Evolutionary conservation across 2,113 vertebrate genomes (phyloP), one percentile per base, ranked within the genome.

Genomic region (Axis porcinus): DNA sequence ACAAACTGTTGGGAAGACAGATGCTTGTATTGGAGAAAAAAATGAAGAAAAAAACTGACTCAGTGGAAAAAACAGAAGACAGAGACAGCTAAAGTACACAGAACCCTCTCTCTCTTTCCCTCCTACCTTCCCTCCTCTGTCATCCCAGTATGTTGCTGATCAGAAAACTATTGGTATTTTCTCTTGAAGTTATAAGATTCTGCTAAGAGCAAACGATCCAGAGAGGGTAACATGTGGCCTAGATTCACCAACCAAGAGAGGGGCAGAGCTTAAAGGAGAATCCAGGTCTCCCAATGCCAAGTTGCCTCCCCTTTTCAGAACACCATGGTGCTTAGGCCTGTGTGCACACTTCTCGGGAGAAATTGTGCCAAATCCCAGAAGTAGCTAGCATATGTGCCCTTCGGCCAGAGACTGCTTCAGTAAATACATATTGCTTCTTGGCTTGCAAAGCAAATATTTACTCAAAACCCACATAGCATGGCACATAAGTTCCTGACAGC

Each of bases 371-470:
- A n/a, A 45, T 79, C 83, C 57, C 96, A 89, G 76, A 86, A 89
- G 94, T 3, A 86, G 70, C 70, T 40, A 43, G 93, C 86, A 15
- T 33, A n/a, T 87, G 85, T 47, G 58, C 82, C 89, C 45, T 76
- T 96, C 16, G 36, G 95, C 45, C 7, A 2, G 89, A 96, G 91
- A 70, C 36, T 21, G 95, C 96, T n/a, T 87, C 13, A 0, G 93
- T 96, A 96, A 97, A 97, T 96, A 86, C 21, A n/a, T 76, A 94
- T 84, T 92, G 93, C 94, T 97, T 87, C 94, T 96, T 96, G 97
- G 89, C 96, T 98, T 97, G 93, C 97, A 97, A 97, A 97, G 93
- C 96, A 97, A 98, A 98, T 97, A 95, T 97, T 98, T 97, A 97
- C 86, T 97, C 79, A 95, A 96, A 98, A 96, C 89, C 96, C 97